phyloP scores from a whole-genome alignment of 1,140 invertebrate genomes.

The Leptopilina boulardi region DNA sequence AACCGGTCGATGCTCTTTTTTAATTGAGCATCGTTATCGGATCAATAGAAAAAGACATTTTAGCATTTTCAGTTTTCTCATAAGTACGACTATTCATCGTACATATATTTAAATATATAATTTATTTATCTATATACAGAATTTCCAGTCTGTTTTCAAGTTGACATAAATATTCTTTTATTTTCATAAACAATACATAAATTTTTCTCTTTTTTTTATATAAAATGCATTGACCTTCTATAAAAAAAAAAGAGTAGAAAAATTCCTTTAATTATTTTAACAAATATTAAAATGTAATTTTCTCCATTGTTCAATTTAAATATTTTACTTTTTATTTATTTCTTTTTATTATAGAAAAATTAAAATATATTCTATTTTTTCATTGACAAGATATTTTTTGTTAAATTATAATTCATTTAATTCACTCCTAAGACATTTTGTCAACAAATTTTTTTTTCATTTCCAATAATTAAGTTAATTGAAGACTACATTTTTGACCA shows the following conservation, averaged over 20 bases:
- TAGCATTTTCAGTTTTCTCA: slow-evolving; percentile 23
- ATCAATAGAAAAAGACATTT: slow-evolving; percentile 30
- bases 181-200: neutral
- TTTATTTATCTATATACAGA: neutral
- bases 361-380: too few species aligned
- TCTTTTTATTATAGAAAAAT: too few species aligned
- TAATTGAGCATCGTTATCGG: neutral
- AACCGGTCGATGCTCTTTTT: neutral
- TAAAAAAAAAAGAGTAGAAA: neutral
- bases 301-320: too few species aligned
- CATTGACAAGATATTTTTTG: neutral
- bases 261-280: too few species aligned
- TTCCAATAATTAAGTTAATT: neutral
- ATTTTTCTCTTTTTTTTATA: too few species aligned
- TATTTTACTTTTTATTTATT: too few species aligned
- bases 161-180: neutral
- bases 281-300: too few species aligned
- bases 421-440: neutral
- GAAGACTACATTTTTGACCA: neutral
- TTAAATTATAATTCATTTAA: neutral
- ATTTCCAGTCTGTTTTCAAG: neutral
- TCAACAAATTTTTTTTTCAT: neutral
- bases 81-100: neutral
- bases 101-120: neutral
- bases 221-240: too few species aligned